Evolutionary conservation across 2,797 vertebrate species (phyloP).

Genomic region (Myotis pilosus): DNA sequence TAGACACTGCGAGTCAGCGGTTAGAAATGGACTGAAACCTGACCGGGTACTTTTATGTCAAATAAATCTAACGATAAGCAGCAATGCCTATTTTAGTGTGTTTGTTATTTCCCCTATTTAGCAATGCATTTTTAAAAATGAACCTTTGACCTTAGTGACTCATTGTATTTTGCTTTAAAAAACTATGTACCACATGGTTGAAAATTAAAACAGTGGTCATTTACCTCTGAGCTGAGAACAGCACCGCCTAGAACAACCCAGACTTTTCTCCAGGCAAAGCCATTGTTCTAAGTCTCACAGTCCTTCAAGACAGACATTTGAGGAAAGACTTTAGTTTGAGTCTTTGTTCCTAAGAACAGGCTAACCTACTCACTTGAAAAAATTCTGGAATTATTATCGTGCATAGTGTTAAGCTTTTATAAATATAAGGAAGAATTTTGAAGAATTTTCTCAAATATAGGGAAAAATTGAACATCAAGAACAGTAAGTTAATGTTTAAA

Average conservation of each 20-base stretch:
- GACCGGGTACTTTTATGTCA: neutral
- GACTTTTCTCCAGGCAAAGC: neutral
- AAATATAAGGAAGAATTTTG: neutral
- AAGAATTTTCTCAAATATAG: conserved; percentile 26
- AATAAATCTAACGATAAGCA: neutral
- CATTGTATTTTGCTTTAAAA: conserved; percentile 7
- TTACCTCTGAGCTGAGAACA: neutral
- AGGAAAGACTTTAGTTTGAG: neutral
- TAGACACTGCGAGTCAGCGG: neutral
- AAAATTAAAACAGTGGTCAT: neutral
- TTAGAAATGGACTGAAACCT: neutral
- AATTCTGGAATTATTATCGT: conserved; percentile 19
- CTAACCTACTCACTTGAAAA: conserved; percentile 13
- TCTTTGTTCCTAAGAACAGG: conserved; percentile 5
- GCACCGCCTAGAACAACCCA: too few relatives aligned
- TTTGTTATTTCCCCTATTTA: neutral
- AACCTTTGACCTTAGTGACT: neutral
- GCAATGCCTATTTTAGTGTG: neutral
- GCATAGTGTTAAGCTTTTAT: neutral
- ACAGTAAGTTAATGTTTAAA: conserved; percentile 11
- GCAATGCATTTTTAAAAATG: neutral
- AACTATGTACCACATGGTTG: neutral
- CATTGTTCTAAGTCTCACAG: neutral
- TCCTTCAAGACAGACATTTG: neutral
- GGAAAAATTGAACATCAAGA: conserved; percentile 8